Evolutionary conservation across 2,797 vertebrate species (phyloP), one percentile per base, ranked within the genome.

Genomic region (Channallabes apus): DNA sequence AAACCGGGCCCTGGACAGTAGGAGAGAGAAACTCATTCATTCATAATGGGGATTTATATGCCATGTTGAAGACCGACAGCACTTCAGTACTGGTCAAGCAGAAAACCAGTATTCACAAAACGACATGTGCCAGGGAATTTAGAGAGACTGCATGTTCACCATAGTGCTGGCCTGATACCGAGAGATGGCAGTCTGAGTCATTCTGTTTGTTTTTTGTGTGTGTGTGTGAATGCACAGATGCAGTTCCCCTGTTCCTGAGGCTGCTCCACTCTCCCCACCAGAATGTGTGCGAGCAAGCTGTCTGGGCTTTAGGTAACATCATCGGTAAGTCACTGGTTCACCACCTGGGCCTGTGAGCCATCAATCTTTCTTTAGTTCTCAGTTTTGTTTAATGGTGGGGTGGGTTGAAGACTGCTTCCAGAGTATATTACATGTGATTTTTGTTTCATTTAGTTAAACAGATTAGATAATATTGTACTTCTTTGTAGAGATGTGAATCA

Each of bases 291-390:
- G 98, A 99, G 90, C 98, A 99, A 92, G 98, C 98, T 0, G 98
- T 99, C 67, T 99, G 98, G 98, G 98, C 98, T 85, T 90, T 99
- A 91, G 98, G 98, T 80, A 99, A 99, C 94, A 99, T 99, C 92
- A 99, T 99, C 89, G 98, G 98, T 99, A 91, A 94, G 97, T 94
- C 41, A 8, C 41, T 15, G 5, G 6, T 51, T 78, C 72, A 51
- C 64, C 6, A 11, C 9, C n/a, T 38, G 3, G 7, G 38, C 51
- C 7, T 58, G 4, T 86, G 14, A 54, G 29, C 46, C 1, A 17
- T 51, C 59, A 15, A 1, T 62, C 32, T 24, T 32, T 76, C 15
- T 14, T n/a, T 38, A 35, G 35, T 35, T 15, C 9, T 58, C 11
- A 6, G 22, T 35, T 38, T 61, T 79, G 22, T 24, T 38, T 62